Percentiles rank a stretch among this genome's conserved stretches.
Conservation (phyloP, 2,113 vertebrate genomes). For the Prunella himalayana region DNA sequence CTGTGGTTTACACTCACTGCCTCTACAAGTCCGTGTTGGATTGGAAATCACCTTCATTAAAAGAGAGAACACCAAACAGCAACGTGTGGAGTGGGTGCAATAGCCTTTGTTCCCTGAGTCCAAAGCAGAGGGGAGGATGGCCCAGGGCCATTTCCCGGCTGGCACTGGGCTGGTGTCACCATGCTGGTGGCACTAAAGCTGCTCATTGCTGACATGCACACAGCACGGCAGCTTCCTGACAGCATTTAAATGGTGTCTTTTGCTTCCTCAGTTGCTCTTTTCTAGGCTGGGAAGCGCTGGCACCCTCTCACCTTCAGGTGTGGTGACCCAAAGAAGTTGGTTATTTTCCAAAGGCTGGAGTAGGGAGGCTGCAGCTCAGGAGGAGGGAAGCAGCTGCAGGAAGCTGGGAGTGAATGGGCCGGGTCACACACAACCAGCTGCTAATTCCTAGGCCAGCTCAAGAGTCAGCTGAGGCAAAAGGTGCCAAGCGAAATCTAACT, state of each 20-base stretch:
- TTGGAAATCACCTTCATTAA: neutral
- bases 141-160: neutral
- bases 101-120: accelerated
- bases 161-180: neutral
- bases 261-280: neutral
- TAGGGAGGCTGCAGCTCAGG: neutral
- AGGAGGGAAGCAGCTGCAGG: neutral
- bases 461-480: neutral
- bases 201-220: accelerated
- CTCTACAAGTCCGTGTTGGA: neutral
- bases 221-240: accelerated
- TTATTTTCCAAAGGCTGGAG: neutral
- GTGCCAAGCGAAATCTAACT: neutral
- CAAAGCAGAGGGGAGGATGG: neutral
- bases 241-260: neutral
- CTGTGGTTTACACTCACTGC: neutral
- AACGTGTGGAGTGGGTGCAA: accelerated
- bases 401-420: accelerated
- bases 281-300: neutral
- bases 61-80: neutral
- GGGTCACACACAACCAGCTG: neutral
- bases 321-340: neutral
- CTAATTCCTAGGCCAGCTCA: neutral
- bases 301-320: neutral
- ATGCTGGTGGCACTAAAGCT: accelerated